Evolutionary conservation across 2,113 vertebrate species (phyloP).

Genomic region (Microcebus ravelobensis): DNA sequence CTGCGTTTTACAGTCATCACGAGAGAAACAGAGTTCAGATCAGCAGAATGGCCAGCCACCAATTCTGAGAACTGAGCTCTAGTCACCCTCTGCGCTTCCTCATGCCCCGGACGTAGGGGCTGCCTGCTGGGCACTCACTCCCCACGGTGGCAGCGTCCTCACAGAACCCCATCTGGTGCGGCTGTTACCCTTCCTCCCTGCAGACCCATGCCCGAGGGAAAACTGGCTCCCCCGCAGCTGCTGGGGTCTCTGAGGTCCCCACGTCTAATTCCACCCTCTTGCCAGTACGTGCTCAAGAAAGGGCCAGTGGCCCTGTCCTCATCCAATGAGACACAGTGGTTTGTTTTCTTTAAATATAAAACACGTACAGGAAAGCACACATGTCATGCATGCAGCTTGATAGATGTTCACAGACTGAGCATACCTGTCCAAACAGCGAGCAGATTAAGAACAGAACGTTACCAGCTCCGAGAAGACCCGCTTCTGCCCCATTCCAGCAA

Average conservation of each 20-base stretch:
- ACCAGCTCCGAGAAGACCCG: neutral
- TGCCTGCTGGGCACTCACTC: fast-evolving
- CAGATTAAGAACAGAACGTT: neutral
- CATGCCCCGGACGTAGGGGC: neutral
- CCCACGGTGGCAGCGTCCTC: neutral
- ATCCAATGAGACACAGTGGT: no score
- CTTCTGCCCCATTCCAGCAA: neutral
- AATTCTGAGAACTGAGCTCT: neutral
- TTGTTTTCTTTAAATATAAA: no score
- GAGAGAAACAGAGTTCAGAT: neutral
- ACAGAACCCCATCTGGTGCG: neutral
- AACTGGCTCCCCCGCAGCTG: neutral
- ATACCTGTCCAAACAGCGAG: no score
- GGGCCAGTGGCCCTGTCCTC: no score
- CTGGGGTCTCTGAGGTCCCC: no score
- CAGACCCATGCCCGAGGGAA: neutral
- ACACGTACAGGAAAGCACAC: no score
- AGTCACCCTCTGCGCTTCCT: neutral
- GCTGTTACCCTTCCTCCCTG: neutral
- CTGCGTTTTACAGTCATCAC: neutral
- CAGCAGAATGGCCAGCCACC: neutral
- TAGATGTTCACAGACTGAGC: neutral
- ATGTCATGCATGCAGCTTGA: neutral
- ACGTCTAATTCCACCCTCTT: neutral
- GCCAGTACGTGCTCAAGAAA: neutral